phyloP scores from a whole-genome alignment of 2,888 invertebrate genomes.

The Galerucella pusilla region DNA sequence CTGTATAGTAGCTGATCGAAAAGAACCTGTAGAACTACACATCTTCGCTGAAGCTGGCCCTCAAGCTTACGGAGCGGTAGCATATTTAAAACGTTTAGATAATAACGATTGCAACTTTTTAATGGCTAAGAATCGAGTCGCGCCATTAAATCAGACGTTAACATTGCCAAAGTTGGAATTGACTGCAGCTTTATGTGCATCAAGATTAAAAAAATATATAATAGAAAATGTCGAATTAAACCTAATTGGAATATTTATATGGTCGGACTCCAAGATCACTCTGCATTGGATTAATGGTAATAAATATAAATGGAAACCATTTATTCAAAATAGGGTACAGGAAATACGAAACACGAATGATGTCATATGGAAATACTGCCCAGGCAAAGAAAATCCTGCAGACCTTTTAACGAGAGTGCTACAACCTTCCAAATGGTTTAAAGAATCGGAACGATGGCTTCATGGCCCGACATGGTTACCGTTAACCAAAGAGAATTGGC shows the following conservation, averaged over 20 bases:
- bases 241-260: neutral
- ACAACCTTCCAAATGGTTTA: neutral
- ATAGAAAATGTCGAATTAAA: neutral
- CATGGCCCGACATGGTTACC: neutral
- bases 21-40: neutral
- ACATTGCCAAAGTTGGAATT: slow-evolving; percentile 7
- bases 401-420: neutral
- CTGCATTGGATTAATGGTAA: too few species aligned
- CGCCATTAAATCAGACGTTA: neutral
- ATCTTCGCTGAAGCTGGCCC: neutral
- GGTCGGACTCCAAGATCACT: neutral
- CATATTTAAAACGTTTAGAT: neutral
- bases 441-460: neutral
- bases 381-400: neutral
- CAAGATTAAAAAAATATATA: neutral
- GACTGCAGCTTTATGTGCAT: slow-evolving; percentile 11
- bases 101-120: neutral
- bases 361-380: too few species aligned
- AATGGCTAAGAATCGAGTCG: neutral
- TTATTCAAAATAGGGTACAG: too few species aligned
- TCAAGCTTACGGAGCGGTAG: neutral
- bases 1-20: neutral
- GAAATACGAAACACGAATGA: too few species aligned
- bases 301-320: too few species aligned
- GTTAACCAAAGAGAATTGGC: neutral